Percentiles rank a stretch among this genome's conserved stretches.
These are phyloP conservation scores for Gonioctena quinquepunctata DNA, from an alignment of 1,140 invertebrate genomes.

Conservation along the genomic window DNA sequence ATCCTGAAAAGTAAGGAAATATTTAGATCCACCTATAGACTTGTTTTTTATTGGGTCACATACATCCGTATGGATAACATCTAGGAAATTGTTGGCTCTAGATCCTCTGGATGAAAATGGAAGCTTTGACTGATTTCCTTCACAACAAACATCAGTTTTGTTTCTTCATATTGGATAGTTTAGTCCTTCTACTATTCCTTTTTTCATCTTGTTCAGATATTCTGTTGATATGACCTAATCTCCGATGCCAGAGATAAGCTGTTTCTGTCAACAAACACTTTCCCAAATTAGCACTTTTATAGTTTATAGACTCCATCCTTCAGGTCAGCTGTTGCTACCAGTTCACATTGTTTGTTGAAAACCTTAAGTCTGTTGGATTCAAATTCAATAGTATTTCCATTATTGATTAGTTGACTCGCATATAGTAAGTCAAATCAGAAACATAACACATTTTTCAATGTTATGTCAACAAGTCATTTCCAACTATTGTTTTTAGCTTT, in stretches of 20 bases:
- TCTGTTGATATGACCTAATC: constrained; percentile 45
- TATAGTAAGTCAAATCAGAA: no score
- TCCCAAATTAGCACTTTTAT: neutral
- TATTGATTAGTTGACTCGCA: no score
- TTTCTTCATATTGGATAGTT: constrained; percentile 12
- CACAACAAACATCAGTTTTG: constrained; percentile 39
- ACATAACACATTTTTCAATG: no score
- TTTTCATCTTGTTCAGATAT: constrained; percentile 29
- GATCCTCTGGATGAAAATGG: no score
- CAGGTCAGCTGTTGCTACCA: no score
- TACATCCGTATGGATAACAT: no score
- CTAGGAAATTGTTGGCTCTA: no score
- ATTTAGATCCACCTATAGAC: no score
- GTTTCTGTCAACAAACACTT: constrained; percentile 3
- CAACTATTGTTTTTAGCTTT: neutral
- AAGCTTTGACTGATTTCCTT: no score
- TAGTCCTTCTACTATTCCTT: constrained; percentile 25
- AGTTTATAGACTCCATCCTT: constrained; percentile 1
- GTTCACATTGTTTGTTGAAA: no score
- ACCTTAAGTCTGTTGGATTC: neutral
- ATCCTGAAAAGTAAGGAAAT: no score
- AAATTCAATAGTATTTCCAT: constrained; percentile 13
- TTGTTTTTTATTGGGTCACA: no score
- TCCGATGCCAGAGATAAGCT: constrained; percentile 14
- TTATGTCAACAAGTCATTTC: neutral